Conservation (phyloP, 2,888 invertebrate genomes). For the Patella ulyssiponensis region DNA sequence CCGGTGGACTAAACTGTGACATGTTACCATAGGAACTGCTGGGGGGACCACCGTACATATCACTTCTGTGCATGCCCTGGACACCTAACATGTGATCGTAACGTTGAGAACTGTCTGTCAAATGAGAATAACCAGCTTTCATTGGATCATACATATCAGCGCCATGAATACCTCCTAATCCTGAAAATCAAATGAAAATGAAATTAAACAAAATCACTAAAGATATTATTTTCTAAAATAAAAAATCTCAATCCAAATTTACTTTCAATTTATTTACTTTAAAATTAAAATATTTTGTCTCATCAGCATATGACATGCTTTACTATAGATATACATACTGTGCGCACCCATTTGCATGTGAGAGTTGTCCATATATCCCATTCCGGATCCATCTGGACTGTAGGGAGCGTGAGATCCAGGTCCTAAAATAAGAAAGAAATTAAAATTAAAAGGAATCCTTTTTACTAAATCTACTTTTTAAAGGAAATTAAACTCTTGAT, state of each 20-base stretch:
- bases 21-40: conserved; percentile 71
- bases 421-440: conserved; percentile 44
- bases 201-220: background rate
- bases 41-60: conserved; percentile 70
- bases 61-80: conserved; percentile 64
- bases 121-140: conserved; percentile 65
- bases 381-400: conserved; percentile 92
- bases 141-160: conserved; percentile 67
- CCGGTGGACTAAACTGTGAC: conserved; percentile 72
- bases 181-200: conserved; percentile 38
- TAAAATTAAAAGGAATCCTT: background rate
- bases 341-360: conserved; percentile 73
- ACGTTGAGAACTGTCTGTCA: conserved; percentile 60
- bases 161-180: conserved; percentile 62
- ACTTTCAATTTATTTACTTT: too few species aligned
- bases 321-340: conserved; percentile 45
- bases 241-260: too few species aligned
- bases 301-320: too few species aligned
- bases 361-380: conserved; percentile 96
- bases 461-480: too few species aligned
- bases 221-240: too few species aligned
- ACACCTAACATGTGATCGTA: conserved; percentile 59
- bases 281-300: too few species aligned
- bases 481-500: too few species aligned
- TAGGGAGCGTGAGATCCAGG: conserved; percentile 75